Evolutionary conservation across 2,113 vertebrate species (phyloP), one percentile per base, ranked within the genome.

Genomic region (Pelvicachromis taeniatus): DNA sequence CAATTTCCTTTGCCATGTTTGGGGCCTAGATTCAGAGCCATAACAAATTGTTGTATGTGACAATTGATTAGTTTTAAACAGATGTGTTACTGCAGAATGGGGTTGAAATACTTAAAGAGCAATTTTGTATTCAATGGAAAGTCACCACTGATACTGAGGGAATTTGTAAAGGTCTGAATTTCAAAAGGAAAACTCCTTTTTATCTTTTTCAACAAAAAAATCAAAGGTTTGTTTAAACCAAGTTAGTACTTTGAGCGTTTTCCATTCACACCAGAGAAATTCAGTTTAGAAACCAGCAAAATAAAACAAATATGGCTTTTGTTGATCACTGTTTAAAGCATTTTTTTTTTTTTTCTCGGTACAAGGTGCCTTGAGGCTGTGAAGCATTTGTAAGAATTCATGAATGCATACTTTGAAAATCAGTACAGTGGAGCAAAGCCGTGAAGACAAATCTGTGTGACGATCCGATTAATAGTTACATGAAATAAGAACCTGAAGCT

Each of bases 231-330:
- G 33, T 63, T 63, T 0, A 13, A 63, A 38, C 33, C 33, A 63
- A 63, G 21, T 63, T 63, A 63, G 59, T 63, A 63, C 33, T 38
- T 63, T 38, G 33, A 63, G 33, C 33, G n/a, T 63, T 63, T 63
- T 63, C 19, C 59, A 26, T 23, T 9, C n/a, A 42, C 26, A 16
- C 13, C 38, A 68, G 38, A 68, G 1, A 45, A 70, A 45, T 45
- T 70, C 23, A 45, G 4, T 70, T 70, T 70, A 13, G 26, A 45
- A 26, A 70, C 14, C 5, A 45, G 38, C 3, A 45, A 70, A 70
- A 26, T n/a, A n/a, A 50, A 45, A 45, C 38, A 14, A 23, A 42
- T 42, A 42, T 23, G 12, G 4, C 21, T 70, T 26, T 26, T 70
- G 5, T 45, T 17, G 40, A 45, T 5, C 13, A 26, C 38, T 17